Conservation (phyloP, 2,888 invertebrate species). For the Drosophila siamana region DNA sequence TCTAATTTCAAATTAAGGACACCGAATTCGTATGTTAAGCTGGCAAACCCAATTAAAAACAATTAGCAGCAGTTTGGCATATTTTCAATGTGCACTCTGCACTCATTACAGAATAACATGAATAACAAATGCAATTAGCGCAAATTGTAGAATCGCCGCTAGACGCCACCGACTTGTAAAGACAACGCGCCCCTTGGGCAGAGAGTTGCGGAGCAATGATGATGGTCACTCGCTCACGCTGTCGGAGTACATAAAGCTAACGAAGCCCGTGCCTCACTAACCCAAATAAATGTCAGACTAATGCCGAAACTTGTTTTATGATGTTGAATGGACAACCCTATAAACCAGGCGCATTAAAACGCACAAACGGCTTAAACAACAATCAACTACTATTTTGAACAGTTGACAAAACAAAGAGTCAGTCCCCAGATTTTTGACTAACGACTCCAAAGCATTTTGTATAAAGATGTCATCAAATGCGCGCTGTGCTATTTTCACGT, state of each 20-base stretch:
- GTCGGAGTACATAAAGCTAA: constrained; percentile 7
- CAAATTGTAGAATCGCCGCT: constrained; percentile 49
- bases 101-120: constrained; percentile 50
- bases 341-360: constrained; percentile 60
- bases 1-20: constrained; percentile 32
- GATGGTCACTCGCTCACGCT: constrained; percentile 26
- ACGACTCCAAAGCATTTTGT: constrained; percentile 33
- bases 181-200: constrained; percentile 18
- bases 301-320: constrained; percentile 75
- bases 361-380: constrained; percentile 27
- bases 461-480: constrained; percentile 47
- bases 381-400: constrained; percentile 15
- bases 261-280: constrained; percentile 63
- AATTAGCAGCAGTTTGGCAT: constrained; percentile 62
- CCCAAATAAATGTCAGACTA: constrained; percentile 64
- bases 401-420: constrained; percentile 33
- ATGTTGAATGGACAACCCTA: constrained; percentile 59
- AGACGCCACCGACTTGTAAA: constrained; percentile 20
- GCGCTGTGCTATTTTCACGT: constrained; percentile 54
- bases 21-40: constrained; percentile 10
- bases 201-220: constrained; percentile 20
- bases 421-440: constrained; percentile 39
- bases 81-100: constrained; percentile 66
- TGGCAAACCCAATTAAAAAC: constrained; percentile 61
- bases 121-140: constrained; percentile 58